Evolutionary conservation across 1,140 invertebrate species (phyloP).

Genomic region (Maconellicoccus hirsutus): DNA sequence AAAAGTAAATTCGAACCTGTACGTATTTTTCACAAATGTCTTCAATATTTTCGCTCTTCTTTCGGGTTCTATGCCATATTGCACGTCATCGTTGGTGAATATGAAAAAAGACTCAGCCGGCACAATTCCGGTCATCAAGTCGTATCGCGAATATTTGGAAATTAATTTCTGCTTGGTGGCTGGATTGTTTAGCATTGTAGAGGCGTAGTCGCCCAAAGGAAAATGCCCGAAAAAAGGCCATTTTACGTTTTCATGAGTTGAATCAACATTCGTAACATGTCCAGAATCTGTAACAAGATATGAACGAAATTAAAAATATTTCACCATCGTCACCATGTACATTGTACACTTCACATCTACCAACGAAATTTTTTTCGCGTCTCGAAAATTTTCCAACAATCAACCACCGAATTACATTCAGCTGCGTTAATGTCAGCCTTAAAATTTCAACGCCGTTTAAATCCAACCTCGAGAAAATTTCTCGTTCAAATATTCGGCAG

Average conservation of each 20-base stretch:
- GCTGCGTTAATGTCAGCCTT: too few species aligned
- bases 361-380: too few species aligned
- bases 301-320: slow-evolving; percentile 7
- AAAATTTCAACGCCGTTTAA: too few species aligned
- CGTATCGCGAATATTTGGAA: slow-evolving; percentile 64
- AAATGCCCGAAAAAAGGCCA: slow-evolving; percentile 8
- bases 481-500: too few species aligned
- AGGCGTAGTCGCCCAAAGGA: slow-evolving; percentile 14
- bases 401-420: too few species aligned
- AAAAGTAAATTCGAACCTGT: slow-evolving; percentile 47
- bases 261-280: slow-evolving; percentile 6
- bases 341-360: too few species aligned
- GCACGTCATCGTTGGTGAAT: slow-evolving; percentile 81
- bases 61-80: slow-evolving; percentile 80
- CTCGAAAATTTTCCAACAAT: too few species aligned
- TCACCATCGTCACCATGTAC: neutral
- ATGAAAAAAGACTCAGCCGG: slow-evolving; percentile 75
- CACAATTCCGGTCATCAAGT: slow-evolving; percentile 85
- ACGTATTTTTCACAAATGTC: slow-evolving; percentile 85
- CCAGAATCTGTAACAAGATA: slow-evolving; percentile 3
- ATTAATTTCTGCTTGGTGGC: slow-evolving; percentile 43
- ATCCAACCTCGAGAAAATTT: too few species aligned
- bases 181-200: slow-evolving; percentile 13
- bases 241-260: neutral
- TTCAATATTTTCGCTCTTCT: slow-evolving; percentile 77